Evolutionary conservation across 2,113 vertebrate species (phyloP).

Genomic region (Phylloscopus trochilus): DNA sequence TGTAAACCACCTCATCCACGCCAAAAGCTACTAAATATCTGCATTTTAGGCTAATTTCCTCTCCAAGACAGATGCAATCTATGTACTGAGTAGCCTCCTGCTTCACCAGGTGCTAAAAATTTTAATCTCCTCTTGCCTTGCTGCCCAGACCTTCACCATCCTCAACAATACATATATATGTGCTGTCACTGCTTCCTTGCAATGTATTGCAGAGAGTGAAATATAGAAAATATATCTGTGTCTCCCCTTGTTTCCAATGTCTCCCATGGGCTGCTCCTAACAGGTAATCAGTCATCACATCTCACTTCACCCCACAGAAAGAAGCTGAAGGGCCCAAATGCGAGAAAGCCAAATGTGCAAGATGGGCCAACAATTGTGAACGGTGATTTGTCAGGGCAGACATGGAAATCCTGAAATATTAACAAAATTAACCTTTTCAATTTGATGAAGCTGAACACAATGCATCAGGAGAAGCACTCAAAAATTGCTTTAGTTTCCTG

Average conservation of each 20-base stretch:
- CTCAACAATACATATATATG: background rate
- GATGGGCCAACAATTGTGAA: background rate
- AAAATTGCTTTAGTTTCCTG: background rate
- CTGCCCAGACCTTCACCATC: background rate
- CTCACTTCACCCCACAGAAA: background rate
- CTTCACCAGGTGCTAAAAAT: background rate
- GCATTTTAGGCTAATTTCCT: background rate
- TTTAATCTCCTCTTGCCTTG: background rate
- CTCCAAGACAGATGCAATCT: background rate
- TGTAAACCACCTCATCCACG: background rate
- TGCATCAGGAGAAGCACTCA: background rate
- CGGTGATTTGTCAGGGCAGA: background rate
- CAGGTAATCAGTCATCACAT: background rate
- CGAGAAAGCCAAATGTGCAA: background rate
- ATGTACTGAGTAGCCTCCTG: background rate
- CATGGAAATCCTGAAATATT: background rate
- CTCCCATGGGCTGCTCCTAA: fast-evolving
- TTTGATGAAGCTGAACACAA: background rate
- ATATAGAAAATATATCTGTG: background rate
- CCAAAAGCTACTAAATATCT: background rate
- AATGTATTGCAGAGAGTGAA: background rate
- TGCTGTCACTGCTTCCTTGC: background rate
- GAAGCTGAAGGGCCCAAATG: background rate
- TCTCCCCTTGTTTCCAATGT: background rate
- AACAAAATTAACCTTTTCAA: background rate